Conservation (phyloP, 2,113 vertebrate genomes). For the Dicaeum eximium region DNA sequence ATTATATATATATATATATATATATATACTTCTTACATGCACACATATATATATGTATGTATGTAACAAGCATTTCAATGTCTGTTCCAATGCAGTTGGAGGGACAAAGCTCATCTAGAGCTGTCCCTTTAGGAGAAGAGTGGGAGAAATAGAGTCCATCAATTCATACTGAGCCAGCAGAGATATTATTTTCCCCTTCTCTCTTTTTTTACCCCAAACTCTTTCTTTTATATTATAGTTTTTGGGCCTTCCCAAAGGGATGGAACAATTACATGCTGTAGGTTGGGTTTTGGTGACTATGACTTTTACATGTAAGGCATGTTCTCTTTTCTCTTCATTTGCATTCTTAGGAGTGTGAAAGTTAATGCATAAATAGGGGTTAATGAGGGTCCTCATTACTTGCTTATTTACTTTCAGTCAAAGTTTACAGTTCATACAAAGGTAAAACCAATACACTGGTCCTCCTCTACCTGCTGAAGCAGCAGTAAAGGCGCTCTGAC, state of each 20-base stretch:
- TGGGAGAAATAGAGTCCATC: accelerated
- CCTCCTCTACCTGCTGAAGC: not conserved
- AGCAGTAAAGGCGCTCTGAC: not conserved
- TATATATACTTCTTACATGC: too few species aligned
- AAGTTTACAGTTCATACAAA: not conserved
- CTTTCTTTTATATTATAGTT: not conserved
- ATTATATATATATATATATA: too few species aligned
- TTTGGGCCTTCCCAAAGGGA: not conserved
- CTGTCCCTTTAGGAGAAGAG: not conserved
- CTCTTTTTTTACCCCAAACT: not conserved
- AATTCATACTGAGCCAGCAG: not conserved
- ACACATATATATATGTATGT: not conserved
- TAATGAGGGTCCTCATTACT: not conserved
- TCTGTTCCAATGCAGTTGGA: not conserved
- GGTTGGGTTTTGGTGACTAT: not conserved
- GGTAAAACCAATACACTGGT: not conserved
- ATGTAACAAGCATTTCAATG: accelerated
- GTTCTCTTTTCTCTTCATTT: not conserved
- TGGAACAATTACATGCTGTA: not conserved
- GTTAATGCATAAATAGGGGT: not conserved
- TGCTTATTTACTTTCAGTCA: not conserved
- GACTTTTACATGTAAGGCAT: not conserved
- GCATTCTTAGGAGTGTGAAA: not conserved
- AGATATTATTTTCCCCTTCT: not conserved
- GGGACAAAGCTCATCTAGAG: not conserved